Base-by-base conservation (phyloP, 2,113 vertebrate species). In the Galbula dea region DNA sequence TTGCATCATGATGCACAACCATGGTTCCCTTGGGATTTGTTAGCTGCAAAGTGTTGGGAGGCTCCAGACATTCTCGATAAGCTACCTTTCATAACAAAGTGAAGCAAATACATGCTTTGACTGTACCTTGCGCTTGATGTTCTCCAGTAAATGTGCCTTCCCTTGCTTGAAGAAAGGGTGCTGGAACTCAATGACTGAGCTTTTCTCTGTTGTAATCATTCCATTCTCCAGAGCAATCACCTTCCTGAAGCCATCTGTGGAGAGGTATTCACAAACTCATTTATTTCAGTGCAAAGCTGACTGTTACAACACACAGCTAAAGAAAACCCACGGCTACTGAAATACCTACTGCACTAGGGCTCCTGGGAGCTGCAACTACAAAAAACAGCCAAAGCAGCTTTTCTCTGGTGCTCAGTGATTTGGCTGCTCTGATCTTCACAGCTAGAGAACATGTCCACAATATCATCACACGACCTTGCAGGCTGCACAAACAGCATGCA, bases 51-150 rank as follows among this genome's bases (percentile, higher is more conserved):
- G 49, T 34, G 24, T 71, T 34, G 75, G 29, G 61, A 74, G 78
- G 16, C 20, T 19, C 46, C 37, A 67, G 13, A 36, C 1, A 1
- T n/a, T 85, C 67, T 29, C 39, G 29, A 83, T 58, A 69, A 71
- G 21, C 32, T 41, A n/a, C 30, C 54, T 85, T 29, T 27, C 1
- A 0, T 16, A 51, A 77, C 17, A 49, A 46, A 72, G 43, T 10
- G 21, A 85, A 80, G 43, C 7, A 62, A 92, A 46, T 7, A 59
- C 10, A 27, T 15, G 62, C 46, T 55, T 10, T 17, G 5, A 75
- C 46, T 37, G 8, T 97, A 98, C 98, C 96, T 98, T 98, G 39
- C 97, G 96, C 71, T 97, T 98, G 91, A 98, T 98, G 77, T 97
- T 96, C 43, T 94, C 97, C 88, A 98, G 82, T 43, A 98, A 86